Base-by-base conservation (phyloP, 2,888 invertebrate species). In the Drosophila buzzatii region DNA sequence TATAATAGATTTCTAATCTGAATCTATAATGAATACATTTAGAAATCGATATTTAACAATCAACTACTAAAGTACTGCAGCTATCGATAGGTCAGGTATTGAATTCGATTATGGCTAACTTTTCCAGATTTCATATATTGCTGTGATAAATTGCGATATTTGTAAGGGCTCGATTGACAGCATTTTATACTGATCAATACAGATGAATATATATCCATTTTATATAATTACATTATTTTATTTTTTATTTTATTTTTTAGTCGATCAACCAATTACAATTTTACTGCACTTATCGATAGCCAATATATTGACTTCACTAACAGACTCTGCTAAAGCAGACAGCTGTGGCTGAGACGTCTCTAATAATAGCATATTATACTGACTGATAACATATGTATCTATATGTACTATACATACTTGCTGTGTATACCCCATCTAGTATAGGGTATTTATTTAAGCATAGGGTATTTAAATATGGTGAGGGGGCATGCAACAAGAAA, bases 401-500 rank as follows among this genome's bases (percentile, higher is more conserved):
- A 9, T 18, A 9, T 9, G 3, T 39, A 18, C 3, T n/a, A n/a
- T n/a, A 3, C 9, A 18, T 41, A 18, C n/a, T n/a, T 35, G 9
- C 2, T 20, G 1, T 12, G 1, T 39, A 39, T n/a, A n/a, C 41
- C 41, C 55, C 10, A 4, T 41, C 14, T 3, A 5, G 0, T 10
- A 20, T 14, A 49, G 49, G 49, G 49, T 49, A 59, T 58, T 4
- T 14, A 18, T n/a, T n/a, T n/a, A n/a, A n/a, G n/a, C 18, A 20
- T 14, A 49, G 49, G 49, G 49, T 49, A 59, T 58, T 4, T 14
- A 18, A 41, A 39, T 57, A 39, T 58, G 35, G 47, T 1, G 49
- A 47, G 16, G 14, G 18, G 51, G 33, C 41, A 67, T 51, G 49
- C 35, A 68, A 51, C 35, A 59, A 52, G 65, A 52, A 23, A 56